Evolutionary conservation across 30 jellyfish, hydroid and myxozoan species (phyloP).

Genomic region (Aurelia sp.): DNA sequence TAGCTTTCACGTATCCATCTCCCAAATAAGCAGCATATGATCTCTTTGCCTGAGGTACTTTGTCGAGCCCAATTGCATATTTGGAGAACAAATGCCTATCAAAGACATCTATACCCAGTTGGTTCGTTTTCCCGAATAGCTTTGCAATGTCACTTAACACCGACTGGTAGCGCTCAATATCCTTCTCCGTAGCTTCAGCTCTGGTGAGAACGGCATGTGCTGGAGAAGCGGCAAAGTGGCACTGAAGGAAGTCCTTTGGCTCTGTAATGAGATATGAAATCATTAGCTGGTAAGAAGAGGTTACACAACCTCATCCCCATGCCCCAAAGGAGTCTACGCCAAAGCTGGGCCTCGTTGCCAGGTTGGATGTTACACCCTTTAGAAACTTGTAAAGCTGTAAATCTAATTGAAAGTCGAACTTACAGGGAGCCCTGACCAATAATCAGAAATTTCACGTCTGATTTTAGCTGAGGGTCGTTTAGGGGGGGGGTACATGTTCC

Average conservation of each 20-base stretch:
- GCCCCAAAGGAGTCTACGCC: no score
- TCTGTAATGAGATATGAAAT: background rate
- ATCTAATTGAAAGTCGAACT: no score
- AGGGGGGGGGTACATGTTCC: no score
- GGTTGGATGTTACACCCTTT: no score
- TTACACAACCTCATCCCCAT: no score
- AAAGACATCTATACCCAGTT: background rate
- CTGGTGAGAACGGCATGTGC: constrained; percentile 57
- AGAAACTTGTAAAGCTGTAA: no score
- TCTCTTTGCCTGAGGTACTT: constrained; percentile 3
- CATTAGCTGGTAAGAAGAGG: no score
- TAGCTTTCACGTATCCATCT: constrained; percentile 30
- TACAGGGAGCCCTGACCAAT: no score
- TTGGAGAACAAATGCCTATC: constrained; percentile 23
- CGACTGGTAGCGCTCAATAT: constrained; percentile 7
- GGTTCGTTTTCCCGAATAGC: background rate
- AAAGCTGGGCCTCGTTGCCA: no score
- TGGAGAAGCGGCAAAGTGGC: constrained; percentile 53
- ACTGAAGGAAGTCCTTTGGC: constrained; percentile 26
- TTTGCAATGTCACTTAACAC: background rate
- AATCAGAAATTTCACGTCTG: no score
- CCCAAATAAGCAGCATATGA: constrained; percentile 7
- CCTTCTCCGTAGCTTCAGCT: constrained; percentile 30
- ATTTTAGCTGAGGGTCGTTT: no score
- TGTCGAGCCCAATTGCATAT: constrained; percentile 29